Evolutionary conservation across 1,140 invertebrate genomes (phyloP), one percentile per base, ranked within the genome.

Genomic region (Ceratina australensis): DNA sequence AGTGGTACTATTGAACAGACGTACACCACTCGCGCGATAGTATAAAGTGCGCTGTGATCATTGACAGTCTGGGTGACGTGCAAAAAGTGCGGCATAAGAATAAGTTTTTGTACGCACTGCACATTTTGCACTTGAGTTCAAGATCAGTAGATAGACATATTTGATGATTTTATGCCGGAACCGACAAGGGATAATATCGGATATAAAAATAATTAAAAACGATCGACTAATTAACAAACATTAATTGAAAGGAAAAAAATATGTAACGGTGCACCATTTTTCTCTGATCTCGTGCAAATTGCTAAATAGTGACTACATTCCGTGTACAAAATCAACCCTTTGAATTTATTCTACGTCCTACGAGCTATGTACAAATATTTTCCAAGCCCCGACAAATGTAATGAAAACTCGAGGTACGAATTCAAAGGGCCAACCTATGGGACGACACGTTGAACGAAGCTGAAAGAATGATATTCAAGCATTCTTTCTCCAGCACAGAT

Each of bases 401-500:
- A 42, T 10, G 1, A 18, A 3, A 16, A 18, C 24, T 20, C 4
- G 16, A 15, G 52, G 1, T n/a, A 18, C 16, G 47, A 77, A 71
- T 61, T 61, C 57, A 60, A 61, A 54, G 66, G 47, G 20, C 67
- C 15, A 28, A 78, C 69, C 57, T 24, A 52, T 42, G 3, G 10
- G n/a, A 3, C 22, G 22, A 65, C n/a, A 33, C 49, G 42, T 71
- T n/a, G 10, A 64, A 22, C 18, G 26, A 72, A 66, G 66, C 54
- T 24, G 59, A 54, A 47, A 75, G n/a, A 57, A 74, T 57, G 64
- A 2, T 73, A 59, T 49, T 75, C 50, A 66, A 79, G 75, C 61
- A 59, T 61, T 59, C 69, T 85, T 83, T 81, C 85, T 86, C 84
- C 85, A 86, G 85, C 85, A 85, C 85, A 86, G 85, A 12, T 77